phyloP scores from a whole-genome alignment of 2,888 invertebrate species.

The Sicus ferrugineus region DNA sequence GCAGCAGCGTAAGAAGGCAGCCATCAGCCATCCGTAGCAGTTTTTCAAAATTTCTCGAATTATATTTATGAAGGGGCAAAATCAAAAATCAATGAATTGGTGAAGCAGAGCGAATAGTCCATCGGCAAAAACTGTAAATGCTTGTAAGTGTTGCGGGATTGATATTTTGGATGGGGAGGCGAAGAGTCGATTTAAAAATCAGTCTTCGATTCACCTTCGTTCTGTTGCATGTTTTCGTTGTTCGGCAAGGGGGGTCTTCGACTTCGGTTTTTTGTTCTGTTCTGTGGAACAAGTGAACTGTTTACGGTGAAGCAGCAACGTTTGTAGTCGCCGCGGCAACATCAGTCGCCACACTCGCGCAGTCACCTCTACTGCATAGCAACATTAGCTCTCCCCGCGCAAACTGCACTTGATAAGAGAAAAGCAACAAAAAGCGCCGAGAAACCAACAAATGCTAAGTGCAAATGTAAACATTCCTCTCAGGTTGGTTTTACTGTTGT shows the following conservation, averaged over 20 bases:
- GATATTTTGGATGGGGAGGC: too few species aligned
- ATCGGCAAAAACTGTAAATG: neutral
- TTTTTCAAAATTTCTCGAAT: neutral
- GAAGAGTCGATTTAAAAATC: too few species aligned
- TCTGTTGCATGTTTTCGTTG: too few species aligned
- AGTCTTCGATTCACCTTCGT: too few species aligned
- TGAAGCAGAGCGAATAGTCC: neutral
- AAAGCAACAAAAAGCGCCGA: neutral
- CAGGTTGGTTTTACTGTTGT: neutral
- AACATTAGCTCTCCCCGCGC: too few species aligned
- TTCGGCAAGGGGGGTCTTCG: too few species aligned
- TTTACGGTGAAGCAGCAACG: neutral
- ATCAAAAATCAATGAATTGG: constrained; percentile 6
- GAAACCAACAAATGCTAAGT: neutral
- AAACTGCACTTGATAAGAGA: constrained; percentile 3
- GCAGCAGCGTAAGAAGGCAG: neutral
- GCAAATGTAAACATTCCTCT: constrained; percentile 16
- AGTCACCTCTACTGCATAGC: neutral
- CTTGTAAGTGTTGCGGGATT: neutral
- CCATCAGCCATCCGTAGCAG: neutral
- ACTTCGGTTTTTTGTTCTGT: neutral
- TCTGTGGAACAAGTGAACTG: too few species aligned
- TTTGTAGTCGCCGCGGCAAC: neutral
- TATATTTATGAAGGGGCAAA: constrained; percentile 4
- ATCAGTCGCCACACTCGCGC: neutral